Percentiles rank a stretch among this genome's conserved stretches.
These are phyloP conservation scores for Axis porcinus DNA, from an alignment of 2,113 vertebrate genomes.

Conservation along the genomic window DNA sequence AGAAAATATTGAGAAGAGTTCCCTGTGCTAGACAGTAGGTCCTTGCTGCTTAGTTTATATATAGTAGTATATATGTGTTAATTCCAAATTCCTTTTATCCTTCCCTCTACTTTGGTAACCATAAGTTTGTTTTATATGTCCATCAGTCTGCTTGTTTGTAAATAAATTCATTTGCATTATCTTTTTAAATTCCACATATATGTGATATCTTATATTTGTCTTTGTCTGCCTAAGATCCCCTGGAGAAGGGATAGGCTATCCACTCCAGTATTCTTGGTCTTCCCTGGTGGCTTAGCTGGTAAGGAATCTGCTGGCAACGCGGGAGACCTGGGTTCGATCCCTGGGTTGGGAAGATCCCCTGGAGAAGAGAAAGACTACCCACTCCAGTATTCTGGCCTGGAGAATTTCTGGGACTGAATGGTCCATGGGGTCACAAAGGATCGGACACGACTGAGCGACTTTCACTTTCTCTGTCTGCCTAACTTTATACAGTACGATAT, in stretches of 20 bases:
- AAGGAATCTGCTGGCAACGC: rapidly evolving
- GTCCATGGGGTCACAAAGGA: background rate
- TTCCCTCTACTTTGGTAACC: background rate
- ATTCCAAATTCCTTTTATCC: background rate
- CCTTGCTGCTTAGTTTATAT: background rate
- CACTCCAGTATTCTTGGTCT: background rate
- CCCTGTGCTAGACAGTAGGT: background rate
- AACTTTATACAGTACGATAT: background rate
- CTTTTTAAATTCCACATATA: background rate
- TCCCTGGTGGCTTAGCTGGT: background rate
- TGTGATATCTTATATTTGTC: background rate
- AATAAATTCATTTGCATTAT: background rate
- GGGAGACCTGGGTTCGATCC: background rate
- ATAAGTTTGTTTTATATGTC: background rate
- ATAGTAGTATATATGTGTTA: background rate
- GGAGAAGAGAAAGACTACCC: background rate
- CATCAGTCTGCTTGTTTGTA: background rate
- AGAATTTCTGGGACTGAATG: background rate
- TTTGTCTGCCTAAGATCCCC: background rate
- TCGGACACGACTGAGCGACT: rapidly evolving
- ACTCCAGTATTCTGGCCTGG: background rate
- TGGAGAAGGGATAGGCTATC: background rate
- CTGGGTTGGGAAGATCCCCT: background rate
- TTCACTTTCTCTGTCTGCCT: background rate
- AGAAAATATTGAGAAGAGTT: background rate